phyloP scores from a whole-genome alignment of 2,888 invertebrate species.

The Dascillus cervinus region DNA sequence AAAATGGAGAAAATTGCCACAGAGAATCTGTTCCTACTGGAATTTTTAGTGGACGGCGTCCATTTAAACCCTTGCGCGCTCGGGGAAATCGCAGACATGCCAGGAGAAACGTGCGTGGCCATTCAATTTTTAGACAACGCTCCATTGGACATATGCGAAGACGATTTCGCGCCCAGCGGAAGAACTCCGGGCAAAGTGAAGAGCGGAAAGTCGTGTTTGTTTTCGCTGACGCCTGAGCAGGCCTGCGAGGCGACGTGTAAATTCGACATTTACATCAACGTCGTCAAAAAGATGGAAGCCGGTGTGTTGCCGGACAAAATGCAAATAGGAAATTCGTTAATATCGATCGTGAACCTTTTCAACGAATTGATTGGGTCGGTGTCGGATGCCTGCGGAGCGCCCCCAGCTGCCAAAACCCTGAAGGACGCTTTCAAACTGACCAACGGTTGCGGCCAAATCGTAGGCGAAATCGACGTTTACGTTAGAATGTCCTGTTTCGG shows the following conservation, averaged over 20 bases:
- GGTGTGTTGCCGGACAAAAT: constrained; percentile 56
- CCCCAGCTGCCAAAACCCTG: constrained; percentile 48
- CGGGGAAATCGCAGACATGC: constrained; percentile 7
- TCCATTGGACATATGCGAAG: constrained; percentile 56
- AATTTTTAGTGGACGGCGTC: constrained; percentile 54
- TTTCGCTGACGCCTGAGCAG: constrained; percentile 50
- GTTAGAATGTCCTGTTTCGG: constrained; percentile 60
- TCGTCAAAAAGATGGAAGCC: constrained; percentile 54
- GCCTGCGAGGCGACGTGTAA: constrained; percentile 45
- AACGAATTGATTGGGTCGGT: constrained; percentile 47
- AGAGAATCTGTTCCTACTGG: constrained; percentile 54
- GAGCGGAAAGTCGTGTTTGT: constrained; percentile 60
- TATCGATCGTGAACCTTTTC: constrained; percentile 54
- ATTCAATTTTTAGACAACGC: constrained; percentile 53
- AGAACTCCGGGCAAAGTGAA: constrained; percentile 43
- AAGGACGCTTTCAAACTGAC: constrained; percentile 53
- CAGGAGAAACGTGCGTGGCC: constrained; percentile 47
- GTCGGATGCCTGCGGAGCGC: constrained; percentile 38
- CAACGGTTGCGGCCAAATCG: constrained; percentile 44
- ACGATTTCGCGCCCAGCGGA: constrained; percentile 39
- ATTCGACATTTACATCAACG: constrained; percentile 50
- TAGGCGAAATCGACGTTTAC: constrained; percentile 54
- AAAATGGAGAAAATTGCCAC: constrained; percentile 44
- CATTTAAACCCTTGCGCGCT: background rate
- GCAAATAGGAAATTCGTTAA: constrained; percentile 49